Evolutionary conservation across 1,140 invertebrate genomes (phyloP), one percentile per base, ranked within the genome.

Genomic region (Zaprionus tsacasi): DNA sequence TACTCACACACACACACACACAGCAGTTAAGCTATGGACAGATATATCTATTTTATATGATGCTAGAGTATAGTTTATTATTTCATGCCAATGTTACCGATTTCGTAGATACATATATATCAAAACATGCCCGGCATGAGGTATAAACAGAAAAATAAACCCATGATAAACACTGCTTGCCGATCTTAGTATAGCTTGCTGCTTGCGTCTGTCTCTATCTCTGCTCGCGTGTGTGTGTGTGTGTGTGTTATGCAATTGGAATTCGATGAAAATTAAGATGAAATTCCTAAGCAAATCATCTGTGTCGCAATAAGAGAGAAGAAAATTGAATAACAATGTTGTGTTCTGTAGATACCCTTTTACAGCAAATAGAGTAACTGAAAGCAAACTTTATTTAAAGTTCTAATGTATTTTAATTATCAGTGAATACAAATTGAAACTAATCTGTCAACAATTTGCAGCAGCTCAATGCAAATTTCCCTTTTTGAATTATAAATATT

Each of bases 161-260:
- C 33, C 35, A 40, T 36, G 45, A 35, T 72, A 60, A 67, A 67
- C 55, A 52, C 1, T 58, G 35, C 36, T 43, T 40, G 45, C 43
- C 30, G 43, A 15, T 27, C 6, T 27, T 43, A 45, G 43, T 48
- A 60, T 61, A 33, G 40, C 40, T 6, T 45, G 40, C n/a, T 15
- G 7, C 2, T 15, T 15, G 40, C 8, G n/a, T 15, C 6, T 59
- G 4, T 59, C 8, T 8, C 35, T 38, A 7, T 11, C 4, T 59
- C n/a, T 12, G 27, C 30, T 11, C 33, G 15, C 43, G 5, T 35
- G 36, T 48, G 38, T 45, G 15, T 45, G 7, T 15, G 6, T 45
- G 40, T 2, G 40, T 45, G 40, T 40, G 27, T 67, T 67, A 67
- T 68, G 56, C 57, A 73, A 73, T 56, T 68, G 11, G 35, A 48